Conservation (phyloP, 2,888 invertebrate genomes). For the Cremastinae sp. region DNA sequence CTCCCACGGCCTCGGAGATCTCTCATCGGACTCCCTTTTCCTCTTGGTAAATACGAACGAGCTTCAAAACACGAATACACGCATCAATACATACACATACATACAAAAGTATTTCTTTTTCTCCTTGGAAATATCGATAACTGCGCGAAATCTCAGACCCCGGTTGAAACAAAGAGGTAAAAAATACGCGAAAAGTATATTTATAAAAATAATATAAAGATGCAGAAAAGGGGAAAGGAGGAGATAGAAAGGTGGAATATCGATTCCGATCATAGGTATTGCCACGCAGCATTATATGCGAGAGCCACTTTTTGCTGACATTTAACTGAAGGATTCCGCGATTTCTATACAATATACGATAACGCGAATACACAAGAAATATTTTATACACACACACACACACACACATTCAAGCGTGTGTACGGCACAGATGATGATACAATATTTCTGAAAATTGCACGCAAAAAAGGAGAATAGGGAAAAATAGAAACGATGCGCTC, state of each 20-base stretch:
- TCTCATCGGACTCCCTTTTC: conserved; percentile 50
- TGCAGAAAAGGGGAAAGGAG: neutral
- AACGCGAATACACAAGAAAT: too few species aligned
- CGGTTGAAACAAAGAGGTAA: conserved; percentile 12
- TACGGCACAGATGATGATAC: neutral
- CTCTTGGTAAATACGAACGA: conserved; percentile 44
- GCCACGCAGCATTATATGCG: conserved; percentile 52
- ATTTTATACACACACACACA: neutral
- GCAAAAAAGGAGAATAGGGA: neutral
- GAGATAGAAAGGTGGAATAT: conserved; percentile 39
- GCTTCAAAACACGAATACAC: conserved; percentile 30
- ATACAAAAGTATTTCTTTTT: conserved; percentile 1
- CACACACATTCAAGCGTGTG: neutral
- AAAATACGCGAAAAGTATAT: neutral
- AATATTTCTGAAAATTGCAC: conserved; percentile 46
- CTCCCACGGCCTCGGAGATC: conserved; percentile 56
- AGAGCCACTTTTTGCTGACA: conserved; percentile 54
- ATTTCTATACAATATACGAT: neutral
- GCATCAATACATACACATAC: neutral
- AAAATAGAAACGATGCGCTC: conserved; percentile 23
- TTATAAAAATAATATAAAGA: too few species aligned
- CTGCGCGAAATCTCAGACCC: conserved; percentile 24
- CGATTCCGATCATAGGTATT: conserved; percentile 61
- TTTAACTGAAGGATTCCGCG: conserved; percentile 46
- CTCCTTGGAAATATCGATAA: conserved; percentile 17